Base-by-base conservation (phyloP, 2,797 vertebrate genomes). In the Orientallactaga sibirica region DNA sequence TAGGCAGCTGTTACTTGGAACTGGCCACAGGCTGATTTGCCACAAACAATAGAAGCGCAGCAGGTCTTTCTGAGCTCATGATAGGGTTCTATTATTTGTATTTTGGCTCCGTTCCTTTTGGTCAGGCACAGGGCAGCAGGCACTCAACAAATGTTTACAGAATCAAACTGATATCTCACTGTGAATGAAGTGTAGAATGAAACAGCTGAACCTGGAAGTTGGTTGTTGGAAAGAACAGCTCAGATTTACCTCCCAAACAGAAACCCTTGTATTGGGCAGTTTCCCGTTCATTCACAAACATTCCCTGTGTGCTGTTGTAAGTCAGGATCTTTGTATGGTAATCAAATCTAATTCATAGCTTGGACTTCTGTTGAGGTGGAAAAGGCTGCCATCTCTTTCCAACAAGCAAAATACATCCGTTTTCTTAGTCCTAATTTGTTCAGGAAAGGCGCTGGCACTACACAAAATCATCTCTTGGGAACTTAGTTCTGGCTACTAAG, bases 101-200 rank as follows among this genome's bases (percentile, higher is more conserved):
- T 89, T 33, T 94, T 96, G 91, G 92, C 90, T 95, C 90, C 71
- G 68, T 90, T 92, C 83, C 88, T 95, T 95, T 82, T 94, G 77
- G 58, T 89, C 64, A 93, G 70, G 52, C 83, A 92, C 19, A 91
- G 80, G 79, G 37, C 88, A 92, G 92, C 68, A 78, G 70, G 74
- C 80, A 84, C 86, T 88, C 88, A 90, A 90, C 83, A 95, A 66
- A 95, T 92, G 80, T 95, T 95, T 80, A 9, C 68, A 92, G 87
- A 93, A 92, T 43, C 86, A 83, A 92, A 92, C 64, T 86, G 80
- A 6, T 96, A 76, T 78, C 68, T 94, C 84, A 89, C 74, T 95
- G 41, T 90, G 80, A 96, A 81, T 78, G 77, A 94, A n/a, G 80
- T 95, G 68, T 93, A 58, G 77, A 95, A 83, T 58, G 58, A 89